Evolutionary conservation across 2,888 invertebrate species (phyloP).

Genomic region (Electrophaes corylata): DNA sequence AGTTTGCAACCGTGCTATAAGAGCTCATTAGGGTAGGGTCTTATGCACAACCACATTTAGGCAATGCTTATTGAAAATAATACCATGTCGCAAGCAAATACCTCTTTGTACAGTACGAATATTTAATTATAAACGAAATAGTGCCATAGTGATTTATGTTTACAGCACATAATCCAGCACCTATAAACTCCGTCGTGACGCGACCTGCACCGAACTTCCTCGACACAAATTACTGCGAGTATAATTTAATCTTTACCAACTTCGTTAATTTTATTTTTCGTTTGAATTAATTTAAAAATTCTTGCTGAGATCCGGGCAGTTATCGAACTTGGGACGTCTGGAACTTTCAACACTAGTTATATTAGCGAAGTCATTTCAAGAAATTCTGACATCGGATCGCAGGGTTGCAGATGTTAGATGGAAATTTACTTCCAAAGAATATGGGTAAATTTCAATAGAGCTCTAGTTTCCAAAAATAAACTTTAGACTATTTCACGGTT

Average conservation of each 20-base stretch:
- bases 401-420: slow-evolving; percentile 39
- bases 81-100: not conserved
- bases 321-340: slow-evolving; percentile 72
- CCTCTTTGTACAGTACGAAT: not conserved
- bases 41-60: too few relatives aligned
- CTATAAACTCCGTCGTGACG: slow-evolving; percentile 29
- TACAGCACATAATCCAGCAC: slow-evolving; percentile 28
- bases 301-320: slow-evolving; percentile 73
- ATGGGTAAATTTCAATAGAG: slow-evolving; percentile 9
- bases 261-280: slow-evolving; percentile 81
- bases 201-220: slow-evolving; percentile 69
- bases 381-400: slow-evolving; percentile 60
- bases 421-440: slow-evolving; percentile 22
- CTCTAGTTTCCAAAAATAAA: not conserved
- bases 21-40: too few relatives aligned
- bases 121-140: slow-evolving; percentile 19
- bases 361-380: slow-evolving; percentile 68
- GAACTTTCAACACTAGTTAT: slow-evolving; percentile 77
- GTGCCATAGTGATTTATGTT: slow-evolving; percentile 22
- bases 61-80: too few relatives aligned
- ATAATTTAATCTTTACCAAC: slow-evolving; percentile 76
- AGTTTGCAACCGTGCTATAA: too few relatives aligned
- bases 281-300: slow-evolving; percentile 82
- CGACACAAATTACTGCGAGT: slow-evolving; percentile 75
- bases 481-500: not conserved